Percentiles rank a stretch among this genome's conserved stretches.
Evolutionary conservation across 2,113 vertebrate species (phyloP).

Genomic region (Sphaerodactylus townsendi): DNA sequence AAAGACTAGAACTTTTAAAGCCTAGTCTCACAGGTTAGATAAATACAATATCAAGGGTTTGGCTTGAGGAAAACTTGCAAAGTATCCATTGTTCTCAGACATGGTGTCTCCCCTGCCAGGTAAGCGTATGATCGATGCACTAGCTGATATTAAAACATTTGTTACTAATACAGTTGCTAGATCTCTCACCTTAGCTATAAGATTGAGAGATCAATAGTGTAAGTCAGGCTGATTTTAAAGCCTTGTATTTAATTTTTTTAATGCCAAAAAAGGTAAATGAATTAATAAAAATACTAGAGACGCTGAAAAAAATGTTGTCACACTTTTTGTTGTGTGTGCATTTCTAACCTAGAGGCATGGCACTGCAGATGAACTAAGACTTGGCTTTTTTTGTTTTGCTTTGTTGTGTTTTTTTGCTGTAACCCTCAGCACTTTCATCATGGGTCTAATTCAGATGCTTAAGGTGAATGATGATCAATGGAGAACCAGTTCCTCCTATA

Average conservation of each 20-base stretch:
- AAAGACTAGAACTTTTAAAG: not conserved
- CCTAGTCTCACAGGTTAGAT: not conserved
- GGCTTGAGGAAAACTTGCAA: not conserved
- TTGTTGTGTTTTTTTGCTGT: not conserved
- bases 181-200: too few relatives aligned
- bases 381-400: too few relatives aligned
- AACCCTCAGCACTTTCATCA: not conserved
- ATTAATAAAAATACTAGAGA: too few relatives aligned
- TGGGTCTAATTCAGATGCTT: not conserved
- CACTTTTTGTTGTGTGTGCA: not conserved
- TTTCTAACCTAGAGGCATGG: not conserved
- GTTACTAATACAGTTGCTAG: too few relatives aligned
- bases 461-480: not conserved
- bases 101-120: too few relatives aligned
- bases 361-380: not conserved
- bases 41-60: conserved; percentile 33
- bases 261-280: too few relatives aligned
- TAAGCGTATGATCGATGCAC: too few relatives aligned
- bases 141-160: too few relatives aligned
- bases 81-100: not conserved
- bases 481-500: not conserved
- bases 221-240: too few relatives aligned
- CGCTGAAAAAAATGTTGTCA: not conserved
- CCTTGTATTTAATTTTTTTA: too few relatives aligned
- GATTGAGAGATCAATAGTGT: too few relatives aligned